These are phyloP conservation scores for Venustoraphidia nigricollis DNA, from an alignment of 2,888 invertebrate species.

Conservation along the genomic window DNA sequence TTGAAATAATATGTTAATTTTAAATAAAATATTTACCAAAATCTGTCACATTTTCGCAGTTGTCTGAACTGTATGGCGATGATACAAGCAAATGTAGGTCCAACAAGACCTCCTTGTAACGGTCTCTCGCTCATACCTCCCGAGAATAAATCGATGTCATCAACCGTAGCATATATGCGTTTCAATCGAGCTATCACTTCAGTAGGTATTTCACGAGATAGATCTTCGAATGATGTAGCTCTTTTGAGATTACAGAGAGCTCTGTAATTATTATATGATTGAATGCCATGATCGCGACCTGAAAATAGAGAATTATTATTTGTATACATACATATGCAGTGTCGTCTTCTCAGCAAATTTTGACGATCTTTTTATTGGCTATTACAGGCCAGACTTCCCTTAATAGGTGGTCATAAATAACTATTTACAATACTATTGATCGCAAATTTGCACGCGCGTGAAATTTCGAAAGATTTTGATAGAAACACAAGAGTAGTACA, in stretches of 20 bases:
- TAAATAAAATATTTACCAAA: constrained; percentile 45
- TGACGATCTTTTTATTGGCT: too few species aligned
- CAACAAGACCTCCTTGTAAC: constrained; percentile 79
- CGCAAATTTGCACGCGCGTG: too few species aligned
- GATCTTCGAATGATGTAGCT: constrained; percentile 72
- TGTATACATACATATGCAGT: neutral
- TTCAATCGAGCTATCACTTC: constrained; percentile 67
- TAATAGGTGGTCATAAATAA: too few species aligned
- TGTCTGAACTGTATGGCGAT: constrained; percentile 89
- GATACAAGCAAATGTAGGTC: constrained; percentile 88
- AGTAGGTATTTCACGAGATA: constrained; percentile 71
- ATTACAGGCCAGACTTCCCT: too few species aligned
- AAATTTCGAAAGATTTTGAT: too few species aligned
- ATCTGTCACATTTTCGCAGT: constrained; percentile 83
- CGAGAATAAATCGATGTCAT: constrained; percentile 92
- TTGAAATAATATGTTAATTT: neutral
- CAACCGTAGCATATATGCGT: constrained; percentile 73
- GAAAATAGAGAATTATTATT: constrained; percentile 3
- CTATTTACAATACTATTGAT: too few species aligned
- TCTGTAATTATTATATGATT: constrained; percentile 80
- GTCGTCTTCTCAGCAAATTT: too few species aligned
- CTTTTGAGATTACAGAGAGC: constrained; percentile 78
- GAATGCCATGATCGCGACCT: constrained; percentile 76
- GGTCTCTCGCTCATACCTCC: constrained; percentile 85
- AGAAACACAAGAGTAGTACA: too few species aligned